phyloP scores from a whole-genome alignment of 2,888 invertebrate species.

The Calameuta pallipes region DNA sequence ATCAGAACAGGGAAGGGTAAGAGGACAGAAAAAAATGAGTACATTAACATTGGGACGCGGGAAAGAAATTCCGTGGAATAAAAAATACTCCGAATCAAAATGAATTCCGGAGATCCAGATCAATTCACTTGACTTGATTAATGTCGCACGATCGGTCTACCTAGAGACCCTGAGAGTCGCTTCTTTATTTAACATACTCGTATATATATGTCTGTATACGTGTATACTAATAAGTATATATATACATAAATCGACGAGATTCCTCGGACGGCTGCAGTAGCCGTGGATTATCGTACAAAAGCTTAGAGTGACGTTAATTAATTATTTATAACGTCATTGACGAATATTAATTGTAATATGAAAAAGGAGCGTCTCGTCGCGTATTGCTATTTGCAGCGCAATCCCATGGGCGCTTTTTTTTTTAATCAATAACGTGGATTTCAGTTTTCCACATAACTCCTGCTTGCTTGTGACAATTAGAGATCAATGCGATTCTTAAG shows the following conservation, averaged over 20 bases:
- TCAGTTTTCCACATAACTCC: not conserved
- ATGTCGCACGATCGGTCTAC: not conserved
- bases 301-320: conserved; percentile 35
- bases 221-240: not conserved
- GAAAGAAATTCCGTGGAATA: conserved; percentile 23
- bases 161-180: not conserved
- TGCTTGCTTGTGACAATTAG: not conserved
- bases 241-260: not conserved
- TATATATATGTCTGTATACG: not conserved
- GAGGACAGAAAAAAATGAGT: conserved; percentile 17
- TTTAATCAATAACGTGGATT: not conserved
- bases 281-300: conserved; percentile 39
- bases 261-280: not conserved
- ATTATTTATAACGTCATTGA: conserved; percentile 17
- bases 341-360: conserved; percentile 35
- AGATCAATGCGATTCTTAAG: not conserved
- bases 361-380: conserved; percentile 33
- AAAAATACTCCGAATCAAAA: not conserved
- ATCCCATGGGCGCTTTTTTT: not conserved
- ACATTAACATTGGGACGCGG: conserved; percentile 30
- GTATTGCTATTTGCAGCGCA: conserved; percentile 24
- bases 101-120: not conserved
- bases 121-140: not conserved
- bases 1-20: conserved; percentile 17
- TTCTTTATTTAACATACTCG: not conserved